Conservation (phyloP, 2,888 invertebrate species). For the Myathropa florea region DNA sequence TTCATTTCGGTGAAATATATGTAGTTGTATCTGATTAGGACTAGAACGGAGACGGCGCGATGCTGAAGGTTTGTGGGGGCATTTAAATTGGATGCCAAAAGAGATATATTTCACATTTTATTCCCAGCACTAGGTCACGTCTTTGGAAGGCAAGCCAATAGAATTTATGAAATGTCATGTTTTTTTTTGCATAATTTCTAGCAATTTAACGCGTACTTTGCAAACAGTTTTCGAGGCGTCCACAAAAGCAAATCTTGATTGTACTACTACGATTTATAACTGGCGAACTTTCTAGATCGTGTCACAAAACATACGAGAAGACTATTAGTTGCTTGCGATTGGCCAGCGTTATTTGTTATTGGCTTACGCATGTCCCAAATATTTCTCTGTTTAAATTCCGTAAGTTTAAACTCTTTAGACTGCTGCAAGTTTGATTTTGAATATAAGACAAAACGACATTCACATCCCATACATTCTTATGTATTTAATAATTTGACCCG, state of each 20-base stretch:
- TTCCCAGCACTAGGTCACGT: not conserved
- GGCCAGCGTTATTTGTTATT: too few relatives aligned
- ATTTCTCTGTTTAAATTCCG: too few relatives aligned
- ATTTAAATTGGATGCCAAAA: not conserved
- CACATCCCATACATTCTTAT: too few relatives aligned
- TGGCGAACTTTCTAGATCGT: not conserved
- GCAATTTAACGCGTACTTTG: not conserved
- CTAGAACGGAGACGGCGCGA: not conserved
- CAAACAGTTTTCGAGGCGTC: not conserved
- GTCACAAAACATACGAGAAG: too few relatives aligned
- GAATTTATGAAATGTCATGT: not conserved
- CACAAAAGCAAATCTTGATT: not conserved
- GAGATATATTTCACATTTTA: not conserved
- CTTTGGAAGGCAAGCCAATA: not conserved
- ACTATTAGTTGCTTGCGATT: too few relatives aligned
- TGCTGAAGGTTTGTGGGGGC: not conserved
- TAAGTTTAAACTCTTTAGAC: too few relatives aligned
- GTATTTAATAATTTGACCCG: too few relatives aligned
- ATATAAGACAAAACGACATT: too few relatives aligned
- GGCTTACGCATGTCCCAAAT: too few relatives aligned
- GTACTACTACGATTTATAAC: not conserved
- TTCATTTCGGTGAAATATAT: conserved; percentile 15
- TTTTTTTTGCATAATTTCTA: not conserved
- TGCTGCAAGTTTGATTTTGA: too few relatives aligned
- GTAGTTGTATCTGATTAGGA: not conserved